Conservation (phyloP, 2,797 vertebrate species). For the Falco rusticolus region DNA sequence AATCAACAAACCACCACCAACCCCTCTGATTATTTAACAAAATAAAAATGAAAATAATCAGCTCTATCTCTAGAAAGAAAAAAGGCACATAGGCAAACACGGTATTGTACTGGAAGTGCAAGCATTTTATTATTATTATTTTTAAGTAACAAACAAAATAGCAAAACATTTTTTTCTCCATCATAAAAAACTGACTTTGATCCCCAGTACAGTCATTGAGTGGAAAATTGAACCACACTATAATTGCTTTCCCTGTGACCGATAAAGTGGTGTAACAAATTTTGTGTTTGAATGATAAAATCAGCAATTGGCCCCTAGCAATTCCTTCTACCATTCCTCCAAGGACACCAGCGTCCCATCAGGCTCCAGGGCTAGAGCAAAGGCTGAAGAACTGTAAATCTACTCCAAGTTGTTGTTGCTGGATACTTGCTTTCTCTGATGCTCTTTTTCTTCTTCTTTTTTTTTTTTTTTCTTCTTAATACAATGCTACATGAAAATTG, state of each 20-base stretch:
- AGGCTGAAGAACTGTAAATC: constrained; percentile 82
- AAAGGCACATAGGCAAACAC: not conserved
- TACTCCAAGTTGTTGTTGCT: constrained; percentile 75
- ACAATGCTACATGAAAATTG: constrained; percentile 4
- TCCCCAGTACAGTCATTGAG: constrained; percentile 86
- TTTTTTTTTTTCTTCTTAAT: not conserved
- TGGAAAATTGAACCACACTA: constrained; percentile 92
- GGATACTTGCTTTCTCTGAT: not conserved
- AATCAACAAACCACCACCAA: not conserved
- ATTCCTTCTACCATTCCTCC: constrained; percentile 85
- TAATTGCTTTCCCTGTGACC: constrained; percentile 95
- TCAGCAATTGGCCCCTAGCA: constrained; percentile 86
- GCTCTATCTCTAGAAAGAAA: constrained; percentile 44
- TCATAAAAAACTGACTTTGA: constrained; percentile 87
- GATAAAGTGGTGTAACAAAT: constrained; percentile 95
- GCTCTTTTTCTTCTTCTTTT: not conserved
- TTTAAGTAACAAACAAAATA: constrained; percentile 81
- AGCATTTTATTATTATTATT: constrained; percentile 66
- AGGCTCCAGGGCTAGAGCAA: constrained; percentile 80
- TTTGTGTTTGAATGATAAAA: constrained; percentile 93
- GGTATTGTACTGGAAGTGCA: constrained; percentile 34
- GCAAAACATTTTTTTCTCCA: constrained; percentile 73
- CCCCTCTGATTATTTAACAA: constrained; percentile 70
- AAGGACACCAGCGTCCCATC: constrained; percentile 86
- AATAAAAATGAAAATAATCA: constrained; percentile 62